These are phyloP conservation scores for Caerostris extrusa DNA, from an alignment of 1,140 invertebrate species.

Conservation along the genomic window DNA sequence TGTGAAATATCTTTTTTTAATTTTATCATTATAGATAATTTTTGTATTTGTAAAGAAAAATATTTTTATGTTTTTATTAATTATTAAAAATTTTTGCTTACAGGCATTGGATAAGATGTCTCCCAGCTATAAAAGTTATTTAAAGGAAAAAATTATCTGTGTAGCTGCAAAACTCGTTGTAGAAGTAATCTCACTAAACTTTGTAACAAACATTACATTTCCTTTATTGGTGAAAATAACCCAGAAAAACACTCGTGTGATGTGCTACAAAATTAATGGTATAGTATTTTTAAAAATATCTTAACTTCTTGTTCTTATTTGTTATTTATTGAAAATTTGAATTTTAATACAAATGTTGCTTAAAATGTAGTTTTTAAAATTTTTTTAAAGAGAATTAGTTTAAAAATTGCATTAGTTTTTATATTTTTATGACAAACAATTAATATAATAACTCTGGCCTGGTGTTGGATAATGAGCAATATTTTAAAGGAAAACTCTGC, in stretches of 20 bases:
- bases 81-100: not conserved
- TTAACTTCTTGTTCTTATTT: not conserved
- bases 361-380: too few relatives aligned
- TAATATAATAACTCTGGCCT: too few relatives aligned
- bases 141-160: not conserved
- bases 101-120: not conserved
- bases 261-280: not conserved
- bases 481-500: too few relatives aligned
- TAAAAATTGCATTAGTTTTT: too few relatives aligned
- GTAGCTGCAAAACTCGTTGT: not conserved
- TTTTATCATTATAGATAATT: too few relatives aligned
- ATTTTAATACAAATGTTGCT: too few relatives aligned
- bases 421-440: too few relatives aligned
- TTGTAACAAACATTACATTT: not conserved
- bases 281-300: not conserved
- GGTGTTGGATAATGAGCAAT: too few relatives aligned
- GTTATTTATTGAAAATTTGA: not conserved
- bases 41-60: too few relatives aligned
- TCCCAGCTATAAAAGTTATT: not conserved
- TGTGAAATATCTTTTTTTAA: too few relatives aligned
- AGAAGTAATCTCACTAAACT: not conserved
- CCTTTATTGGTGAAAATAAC: not conserved
- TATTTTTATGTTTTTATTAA: too few relatives aligned
- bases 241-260: not conserved
- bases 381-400: too few relatives aligned